Conservation (phyloP, 2,797 vertebrate genomes). For the Brachymystax lenok region DNA sequence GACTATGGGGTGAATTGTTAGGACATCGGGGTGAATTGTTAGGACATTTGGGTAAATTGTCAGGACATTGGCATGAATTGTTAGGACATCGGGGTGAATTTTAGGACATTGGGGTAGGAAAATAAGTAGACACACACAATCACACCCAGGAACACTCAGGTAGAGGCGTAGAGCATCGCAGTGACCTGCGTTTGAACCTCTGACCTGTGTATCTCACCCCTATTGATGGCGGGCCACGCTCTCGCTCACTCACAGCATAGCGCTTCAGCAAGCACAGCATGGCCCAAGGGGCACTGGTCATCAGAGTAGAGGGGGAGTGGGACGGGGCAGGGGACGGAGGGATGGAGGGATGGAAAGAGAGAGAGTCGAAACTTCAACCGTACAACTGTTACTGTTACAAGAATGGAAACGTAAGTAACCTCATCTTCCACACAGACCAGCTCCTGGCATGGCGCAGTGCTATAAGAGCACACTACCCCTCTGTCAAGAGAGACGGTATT, state of each 20-base stretch:
- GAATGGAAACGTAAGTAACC: too few relatives aligned
- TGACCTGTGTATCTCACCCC: constrained; percentile 80
- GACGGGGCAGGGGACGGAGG: neutral
- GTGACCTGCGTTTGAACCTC: constrained; percentile 77
- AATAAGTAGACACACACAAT: too few relatives aligned
- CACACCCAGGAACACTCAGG: neutral
- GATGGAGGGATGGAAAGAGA: neutral
- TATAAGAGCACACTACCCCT: too few relatives aligned
- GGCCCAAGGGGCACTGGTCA: constrained; percentile 54
- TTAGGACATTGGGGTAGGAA: too few relatives aligned
- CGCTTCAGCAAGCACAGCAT: constrained; percentile 64
- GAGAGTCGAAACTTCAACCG: neutral
- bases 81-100: too few relatives aligned
- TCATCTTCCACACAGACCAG: too few relatives aligned
- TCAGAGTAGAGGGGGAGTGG: constrained; percentile 10
- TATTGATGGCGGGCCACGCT: constrained; percentile 72
- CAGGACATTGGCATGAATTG: too few relatives aligned
- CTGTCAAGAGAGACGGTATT: too few relatives aligned
- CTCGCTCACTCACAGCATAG: constrained; percentile 49
- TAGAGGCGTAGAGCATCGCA: constrained; percentile 43
- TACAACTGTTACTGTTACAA: neutral
- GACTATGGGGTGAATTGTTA: too few relatives aligned
- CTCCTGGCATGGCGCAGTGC: too few relatives aligned
- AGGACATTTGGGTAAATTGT: too few relatives aligned
- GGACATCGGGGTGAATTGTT: too few relatives aligned